Base-by-base conservation (phyloP, 1,140 invertebrate genomes). In the Brachionus paranguensis region DNA sequence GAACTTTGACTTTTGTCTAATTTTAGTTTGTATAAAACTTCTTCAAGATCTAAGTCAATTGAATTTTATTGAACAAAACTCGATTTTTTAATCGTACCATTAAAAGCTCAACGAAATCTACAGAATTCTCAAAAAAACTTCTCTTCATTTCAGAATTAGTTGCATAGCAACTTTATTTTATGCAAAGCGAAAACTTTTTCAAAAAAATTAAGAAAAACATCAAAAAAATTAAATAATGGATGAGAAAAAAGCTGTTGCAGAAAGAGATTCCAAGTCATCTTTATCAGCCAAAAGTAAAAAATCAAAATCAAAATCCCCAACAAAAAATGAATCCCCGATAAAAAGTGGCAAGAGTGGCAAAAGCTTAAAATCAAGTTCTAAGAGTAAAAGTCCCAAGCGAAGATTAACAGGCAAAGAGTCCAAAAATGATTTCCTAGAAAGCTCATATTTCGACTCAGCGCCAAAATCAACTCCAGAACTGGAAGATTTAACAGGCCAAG, bases 401-500 rank as follows among this genome's bases (percentile, higher is more conserved):
- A 68, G 41, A 64, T 20, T 64, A 12, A 68, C 78, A 14, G 78
- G 37, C 11, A 60, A 79, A 81, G 50, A 60, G 12, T 24, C 43
- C 4, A 45, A 37, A 47, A 76, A 50, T n/a, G 72, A 50, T 29
- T 76, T 27, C n/a, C 6, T 50, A 24, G 72, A 76, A 76, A 76
- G 72, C 29, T 76, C 72, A 14, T 50, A 47, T 27, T 76, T 50
- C 5, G 41, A 76, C 12, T 14, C 27, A 70, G 11, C n/a, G 8
- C 78, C 64, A 47, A 81, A 81, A 81, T 81, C 78, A 41, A 64
- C 78, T 2, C 53, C 78, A n/a, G 78, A 81, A 68, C 17, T 70
- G 1, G 68, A 87, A 45, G 86, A 88, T 50, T 84, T 86, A 83
- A 86, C 86, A 3, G 86, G 86, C 6, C 86, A 88, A 81, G 88